These are phyloP conservation scores for Propithecus perrieri DNA, from an alignment of 2,797 vertebrate genomes.

Conservation along the genomic window DNA sequence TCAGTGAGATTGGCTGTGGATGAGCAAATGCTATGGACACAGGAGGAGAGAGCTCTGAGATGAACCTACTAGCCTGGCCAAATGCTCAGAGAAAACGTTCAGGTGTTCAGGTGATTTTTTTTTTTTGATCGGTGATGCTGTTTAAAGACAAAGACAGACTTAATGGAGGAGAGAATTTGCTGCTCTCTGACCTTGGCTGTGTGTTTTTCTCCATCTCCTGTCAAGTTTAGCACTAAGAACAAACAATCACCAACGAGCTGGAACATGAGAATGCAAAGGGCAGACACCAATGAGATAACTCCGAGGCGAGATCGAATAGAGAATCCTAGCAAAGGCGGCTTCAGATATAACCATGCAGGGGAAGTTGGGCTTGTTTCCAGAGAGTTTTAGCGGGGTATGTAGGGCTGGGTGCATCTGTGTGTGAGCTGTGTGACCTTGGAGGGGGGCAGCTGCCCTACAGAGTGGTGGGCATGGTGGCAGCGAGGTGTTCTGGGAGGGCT, in stretches of 20 bases:
- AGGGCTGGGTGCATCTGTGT: not conserved
- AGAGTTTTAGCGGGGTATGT: not conserved
- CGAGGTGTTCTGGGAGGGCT: not conserved
- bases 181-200: constrained; percentile 56
- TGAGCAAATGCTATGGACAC: not conserved
- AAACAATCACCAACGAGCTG: constrained; percentile 57
- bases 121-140: not conserved
- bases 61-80: not conserved
- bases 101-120: not conserved
- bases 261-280: constrained; percentile 47
- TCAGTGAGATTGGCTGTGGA: not conserved
- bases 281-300: not conserved
- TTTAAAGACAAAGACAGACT: constrained; percentile 53
- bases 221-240: constrained; percentile 49
- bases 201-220: constrained; percentile 55
- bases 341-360: not conserved
- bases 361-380: not conserved
- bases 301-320: not conserved
- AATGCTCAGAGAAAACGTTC: not conserved
- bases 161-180: constrained; percentile 39
- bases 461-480: not conserved
- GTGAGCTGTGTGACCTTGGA: not conserved
- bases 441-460: not conserved
- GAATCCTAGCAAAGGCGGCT: not conserved
- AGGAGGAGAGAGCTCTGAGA: not conserved